These are phyloP conservation scores for Vidua chalybeata DNA, from an alignment of 2,113 vertebrate species.

Conservation along the genomic window DNA sequence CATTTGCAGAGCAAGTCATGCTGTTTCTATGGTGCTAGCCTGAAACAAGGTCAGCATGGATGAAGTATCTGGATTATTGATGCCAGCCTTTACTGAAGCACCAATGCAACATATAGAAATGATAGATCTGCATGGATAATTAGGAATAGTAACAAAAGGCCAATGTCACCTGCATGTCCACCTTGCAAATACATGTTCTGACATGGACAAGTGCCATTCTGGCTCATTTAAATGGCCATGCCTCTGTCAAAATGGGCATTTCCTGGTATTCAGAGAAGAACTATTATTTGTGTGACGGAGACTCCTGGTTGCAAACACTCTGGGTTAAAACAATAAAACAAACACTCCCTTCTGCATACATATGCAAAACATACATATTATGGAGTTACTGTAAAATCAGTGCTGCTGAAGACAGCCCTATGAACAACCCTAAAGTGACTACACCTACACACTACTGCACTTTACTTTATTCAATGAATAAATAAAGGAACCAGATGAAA, in stretches of 20 bases:
- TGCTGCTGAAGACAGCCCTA: not conserved
- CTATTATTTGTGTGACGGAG: not conserved
- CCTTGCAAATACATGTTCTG: not conserved
- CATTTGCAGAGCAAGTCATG: not conserved
- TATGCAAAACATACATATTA: not conserved
- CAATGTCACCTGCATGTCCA: not conserved
- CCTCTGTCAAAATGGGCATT: not conserved
- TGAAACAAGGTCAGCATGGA: not conserved
- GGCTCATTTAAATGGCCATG: accelerated
- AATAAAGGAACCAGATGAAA: not conserved
- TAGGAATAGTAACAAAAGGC: not conserved
- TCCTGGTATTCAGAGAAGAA: not conserved
- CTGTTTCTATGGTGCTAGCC: not conserved
- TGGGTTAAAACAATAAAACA: not conserved
- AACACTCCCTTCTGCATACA: not conserved
- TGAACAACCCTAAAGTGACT: not conserved
- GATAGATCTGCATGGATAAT: not conserved
- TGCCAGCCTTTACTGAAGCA: not conserved
- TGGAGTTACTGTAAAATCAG: not conserved
- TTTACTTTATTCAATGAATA: not conserved
- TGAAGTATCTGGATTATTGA: not conserved
- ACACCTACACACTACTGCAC: not conserved
- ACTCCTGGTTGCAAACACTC: not conserved
- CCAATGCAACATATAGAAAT: not conserved
- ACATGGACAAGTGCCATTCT: not conserved